Percentiles rank a stretch among this genome's conserved stretches.
Evolutionary conservation across 2,888 invertebrate species (phyloP).

Genomic region (Drosophila planitibia): DNA sequence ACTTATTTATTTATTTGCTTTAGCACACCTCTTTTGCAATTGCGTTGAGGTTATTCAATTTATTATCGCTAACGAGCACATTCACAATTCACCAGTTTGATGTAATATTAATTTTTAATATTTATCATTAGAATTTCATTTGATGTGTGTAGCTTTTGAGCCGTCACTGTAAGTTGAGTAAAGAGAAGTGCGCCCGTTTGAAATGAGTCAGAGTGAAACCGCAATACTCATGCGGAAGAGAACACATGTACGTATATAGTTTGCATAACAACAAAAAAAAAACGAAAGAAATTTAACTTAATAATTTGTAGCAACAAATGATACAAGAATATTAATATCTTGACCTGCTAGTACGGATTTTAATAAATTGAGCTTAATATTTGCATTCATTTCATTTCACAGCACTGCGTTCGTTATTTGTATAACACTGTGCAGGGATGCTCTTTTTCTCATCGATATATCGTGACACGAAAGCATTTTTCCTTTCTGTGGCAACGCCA

Average conservation of each 20-base stretch:
- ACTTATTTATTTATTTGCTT: not conserved
- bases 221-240: conserved; percentile 33
- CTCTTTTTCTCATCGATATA: conserved; percentile 15
- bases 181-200: conserved; percentile 16
- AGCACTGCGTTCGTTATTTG: conserved; percentile 5
- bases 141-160: conserved; percentile 5
- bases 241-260: conserved; percentile 18
- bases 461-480: not conserved
- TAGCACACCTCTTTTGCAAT: not conserved
- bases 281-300: not conserved
- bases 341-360: not conserved
- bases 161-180: conserved; percentile 36
- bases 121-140: not conserved
- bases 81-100: not conserved
- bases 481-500: conserved; percentile 18
- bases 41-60: not conserved
- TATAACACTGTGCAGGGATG: not conserved
- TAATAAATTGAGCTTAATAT: conserved; percentile 7
- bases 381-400: conserved; percentile 12
- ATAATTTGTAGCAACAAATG: not conserved
- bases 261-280: conserved; percentile 1
- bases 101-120: not conserved
- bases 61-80: not conserved
- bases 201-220: conserved; percentile 41
- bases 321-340: not conserved